Conservation (phyloP, 2,797 vertebrate species). For the Coracias cyanogaster region DNA sequence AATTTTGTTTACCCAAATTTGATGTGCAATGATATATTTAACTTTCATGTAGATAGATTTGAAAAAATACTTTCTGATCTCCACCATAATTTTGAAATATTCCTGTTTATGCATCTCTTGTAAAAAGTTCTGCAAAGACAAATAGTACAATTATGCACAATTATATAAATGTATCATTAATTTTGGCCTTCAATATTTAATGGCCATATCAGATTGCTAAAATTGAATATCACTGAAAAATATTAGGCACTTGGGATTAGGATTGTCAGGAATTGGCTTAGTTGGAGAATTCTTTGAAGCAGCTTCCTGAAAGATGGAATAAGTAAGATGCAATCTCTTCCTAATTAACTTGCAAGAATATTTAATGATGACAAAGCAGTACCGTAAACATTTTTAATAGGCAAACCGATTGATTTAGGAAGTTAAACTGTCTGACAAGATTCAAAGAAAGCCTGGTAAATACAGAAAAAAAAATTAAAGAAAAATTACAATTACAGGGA, state of each 20-base stretch:
- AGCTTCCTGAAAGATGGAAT: conserved; percentile 32
- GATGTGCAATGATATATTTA: conserved; percentile 29
- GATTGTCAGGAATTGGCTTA: conserved; percentile 15
- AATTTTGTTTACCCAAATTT: conserved; percentile 45
- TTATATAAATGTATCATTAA: conserved; percentile 63
- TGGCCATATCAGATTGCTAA: conserved; percentile 66
- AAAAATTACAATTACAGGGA: neutral
- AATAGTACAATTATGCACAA: conserved; percentile 55
- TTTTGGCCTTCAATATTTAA: conserved; percentile 65
- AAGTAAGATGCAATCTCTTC: conserved; percentile 38
- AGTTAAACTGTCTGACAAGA: conserved; percentile 11
- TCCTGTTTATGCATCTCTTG: conserved; percentile 40
- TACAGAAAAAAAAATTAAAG: conserved; percentile 3
- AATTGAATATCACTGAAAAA: conserved; percentile 63
- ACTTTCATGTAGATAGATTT: neutral
- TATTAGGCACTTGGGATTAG: conserved; percentile 49
- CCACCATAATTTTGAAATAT: conserved; percentile 46
- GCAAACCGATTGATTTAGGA: conserved; percentile 47
- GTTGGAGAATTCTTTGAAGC: conserved; percentile 54
- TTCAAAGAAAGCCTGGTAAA: conserved; percentile 25
- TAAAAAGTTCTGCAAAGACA: conserved; percentile 60
- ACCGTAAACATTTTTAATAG: conserved; percentile 58
- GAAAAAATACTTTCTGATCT: conserved; percentile 24
- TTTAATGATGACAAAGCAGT: conserved; percentile 52
- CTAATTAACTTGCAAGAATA: conserved; percentile 63